Conservation (phyloP, 2,797 vertebrate genomes). For the Babyrousa celebensis region DNA sequence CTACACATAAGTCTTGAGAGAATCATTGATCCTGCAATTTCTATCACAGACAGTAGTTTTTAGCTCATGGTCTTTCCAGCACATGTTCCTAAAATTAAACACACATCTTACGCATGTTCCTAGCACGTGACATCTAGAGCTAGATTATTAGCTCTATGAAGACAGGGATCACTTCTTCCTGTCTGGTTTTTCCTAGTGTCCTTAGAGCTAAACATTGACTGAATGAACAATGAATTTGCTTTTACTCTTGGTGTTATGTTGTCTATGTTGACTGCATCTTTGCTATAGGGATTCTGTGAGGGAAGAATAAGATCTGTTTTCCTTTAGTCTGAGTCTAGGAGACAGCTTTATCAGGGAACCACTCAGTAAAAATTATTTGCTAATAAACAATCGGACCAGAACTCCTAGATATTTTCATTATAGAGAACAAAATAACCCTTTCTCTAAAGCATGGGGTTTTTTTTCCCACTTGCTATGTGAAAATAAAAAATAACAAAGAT, state of each 20-base stretch:
- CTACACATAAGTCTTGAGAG: not conserved
- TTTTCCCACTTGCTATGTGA: not conserved
- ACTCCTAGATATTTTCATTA: not conserved
- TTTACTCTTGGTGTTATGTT: not conserved
- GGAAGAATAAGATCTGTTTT: not conserved
- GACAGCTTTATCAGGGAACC: not conserved
- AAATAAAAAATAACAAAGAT: not conserved
- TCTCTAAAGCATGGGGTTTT: not conserved
- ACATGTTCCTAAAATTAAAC: not conserved
- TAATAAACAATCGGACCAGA: not conserved
- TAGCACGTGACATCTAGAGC: not conserved
- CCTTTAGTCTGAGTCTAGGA: not conserved
- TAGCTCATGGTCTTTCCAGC: not conserved
- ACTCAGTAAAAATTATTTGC: not conserved
- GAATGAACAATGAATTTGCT: not conserved
- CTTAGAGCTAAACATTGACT: not conserved
- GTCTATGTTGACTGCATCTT: not conserved
- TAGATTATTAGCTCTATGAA: not conserved
- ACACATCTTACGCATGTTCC: not conserved
- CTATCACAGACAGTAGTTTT: not conserved
- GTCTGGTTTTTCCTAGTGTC: not conserved
- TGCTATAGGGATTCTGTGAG: not conserved
- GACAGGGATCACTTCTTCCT: not conserved
- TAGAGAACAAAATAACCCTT: not conserved
- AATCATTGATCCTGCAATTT: not conserved